These are phyloP conservation scores for Lucilia cuprina DNA, from an alignment of 1,140 invertebrate species.

Conservation along the genomic window DNA sequence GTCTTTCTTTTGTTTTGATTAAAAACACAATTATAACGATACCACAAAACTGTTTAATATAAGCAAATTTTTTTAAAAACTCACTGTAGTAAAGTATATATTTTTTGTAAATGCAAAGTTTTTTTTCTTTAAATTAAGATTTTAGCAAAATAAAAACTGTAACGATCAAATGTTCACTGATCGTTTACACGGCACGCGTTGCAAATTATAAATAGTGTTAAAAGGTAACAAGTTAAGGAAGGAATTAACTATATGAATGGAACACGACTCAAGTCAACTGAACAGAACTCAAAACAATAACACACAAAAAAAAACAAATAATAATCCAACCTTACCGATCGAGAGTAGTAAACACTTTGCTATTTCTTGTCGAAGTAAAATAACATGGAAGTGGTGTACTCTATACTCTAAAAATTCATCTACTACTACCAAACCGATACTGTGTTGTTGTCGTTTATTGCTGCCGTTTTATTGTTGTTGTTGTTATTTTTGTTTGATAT, in stretches of 20 bases:
- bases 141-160: background rate
- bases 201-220: background rate
- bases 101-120: background rate
- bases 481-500: background rate
- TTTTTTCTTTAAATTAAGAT: background rate
- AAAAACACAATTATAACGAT: too few relatives aligned
- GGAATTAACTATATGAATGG: background rate
- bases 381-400: constrained; percentile 1
- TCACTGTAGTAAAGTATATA: background rate
- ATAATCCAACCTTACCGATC: constrained; percentile 41
- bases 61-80: background rate
- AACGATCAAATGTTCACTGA: background rate
- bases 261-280: background rate
- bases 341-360: constrained; percentile 41
- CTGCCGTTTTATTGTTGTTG: background rate
- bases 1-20: too few relatives aligned
- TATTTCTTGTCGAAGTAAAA: constrained; percentile 37
- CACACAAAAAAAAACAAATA: constrained; percentile 14
- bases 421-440: background rate
- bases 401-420: background rate
- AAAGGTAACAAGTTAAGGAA: background rate
- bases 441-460: background rate
- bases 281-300: background rate
- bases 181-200: background rate
- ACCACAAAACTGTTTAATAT: too few relatives aligned